Evolutionary conservation across 2,797 vertebrate genomes (phyloP).

Genomic region (Semotilus atromaculatus): DNA sequence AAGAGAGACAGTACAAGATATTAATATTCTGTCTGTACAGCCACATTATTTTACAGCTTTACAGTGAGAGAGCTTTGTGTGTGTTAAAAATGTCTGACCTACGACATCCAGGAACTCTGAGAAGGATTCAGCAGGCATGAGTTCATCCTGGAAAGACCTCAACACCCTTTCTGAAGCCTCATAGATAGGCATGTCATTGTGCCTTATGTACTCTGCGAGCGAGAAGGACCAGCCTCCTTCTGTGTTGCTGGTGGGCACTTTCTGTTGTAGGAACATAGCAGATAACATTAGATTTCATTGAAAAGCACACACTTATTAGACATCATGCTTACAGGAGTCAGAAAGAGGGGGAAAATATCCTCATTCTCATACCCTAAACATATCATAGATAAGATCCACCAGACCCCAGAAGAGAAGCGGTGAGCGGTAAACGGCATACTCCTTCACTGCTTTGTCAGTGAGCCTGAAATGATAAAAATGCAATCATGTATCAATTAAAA

Average conservation of each 20-base stretch:
- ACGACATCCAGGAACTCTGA: conserved; percentile 94
- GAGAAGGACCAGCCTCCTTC: conserved; percentile 99
- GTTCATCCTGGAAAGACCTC: conserved; percentile 97
- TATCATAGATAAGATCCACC: conserved; percentile 97
- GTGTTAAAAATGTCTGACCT: conserved; percentile 77
- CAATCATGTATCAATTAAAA: background rate
- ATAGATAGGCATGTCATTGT: conserved; percentile 98
- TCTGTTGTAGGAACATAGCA: conserved; percentile 69
- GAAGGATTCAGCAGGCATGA: conserved; percentile 97
- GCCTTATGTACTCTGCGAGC: conserved; percentile 95
- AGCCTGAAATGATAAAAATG: conserved; percentile 76
- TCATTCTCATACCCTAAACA: conserved; percentile 89
- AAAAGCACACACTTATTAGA: background rate
- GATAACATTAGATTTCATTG: background rate
- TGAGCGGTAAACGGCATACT: conserved; percentile 92
- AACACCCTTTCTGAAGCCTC: conserved; percentile 95
- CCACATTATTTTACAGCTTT: background rate
- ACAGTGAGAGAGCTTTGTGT: background rate
- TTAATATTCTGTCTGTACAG: conserved; percentile 6
- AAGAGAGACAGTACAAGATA: conserved; percentile 15
- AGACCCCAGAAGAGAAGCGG: conserved; percentile 98
- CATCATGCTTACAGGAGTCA: background rate
- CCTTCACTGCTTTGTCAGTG: conserved; percentile 91
- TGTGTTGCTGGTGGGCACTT: conserved; percentile 98
- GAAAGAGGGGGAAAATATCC: background rate